These are phyloP conservation scores for Hippocampus comes DNA, from an alignment of 2,113 vertebrate species.

Conservation along the genomic window DNA sequence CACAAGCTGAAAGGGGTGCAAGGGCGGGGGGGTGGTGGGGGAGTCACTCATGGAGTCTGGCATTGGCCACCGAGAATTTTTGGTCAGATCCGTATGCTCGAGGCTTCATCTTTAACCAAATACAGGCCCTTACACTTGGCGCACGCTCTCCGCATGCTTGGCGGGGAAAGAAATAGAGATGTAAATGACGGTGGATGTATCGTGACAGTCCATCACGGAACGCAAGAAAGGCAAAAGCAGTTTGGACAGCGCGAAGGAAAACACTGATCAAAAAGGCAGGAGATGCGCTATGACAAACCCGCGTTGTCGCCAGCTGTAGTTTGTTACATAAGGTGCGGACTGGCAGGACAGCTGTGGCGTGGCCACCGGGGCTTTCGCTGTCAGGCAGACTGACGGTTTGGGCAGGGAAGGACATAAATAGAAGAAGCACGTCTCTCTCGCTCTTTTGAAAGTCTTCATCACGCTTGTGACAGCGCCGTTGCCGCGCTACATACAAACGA, in stretches of 20 bases:
- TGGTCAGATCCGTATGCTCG: slow-evolving; percentile 29
- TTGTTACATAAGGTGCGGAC: slow-evolving; percentile 36
- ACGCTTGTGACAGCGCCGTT: not conserved
- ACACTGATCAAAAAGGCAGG: slow-evolving; percentile 15
- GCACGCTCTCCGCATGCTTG: not conserved
- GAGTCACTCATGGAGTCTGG: slow-evolving; percentile 55
- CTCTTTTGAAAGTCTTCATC: not conserved
- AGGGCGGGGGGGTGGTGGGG: slow-evolving; percentile 15
- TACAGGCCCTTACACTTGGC: not conserved
- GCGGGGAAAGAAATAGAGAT: slow-evolving; percentile 20
- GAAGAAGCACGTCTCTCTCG: slow-evolving; percentile 10
- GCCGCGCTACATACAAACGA: too few relatives aligned
- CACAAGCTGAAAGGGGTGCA: slow-evolving; percentile 24
- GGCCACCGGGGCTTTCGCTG: slow-evolving; percentile 36
- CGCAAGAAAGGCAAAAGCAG: slow-evolving; percentile 14
- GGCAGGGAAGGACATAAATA: slow-evolving; percentile 25
- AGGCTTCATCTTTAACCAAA: slow-evolving; percentile 42
- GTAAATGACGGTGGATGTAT: slow-evolving; percentile 10
- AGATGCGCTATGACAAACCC: slow-evolving; percentile 8
- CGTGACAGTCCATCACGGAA: not conserved
- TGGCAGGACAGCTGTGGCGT: slow-evolving; percentile 31
- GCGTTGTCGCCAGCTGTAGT: slow-evolving; percentile 4
- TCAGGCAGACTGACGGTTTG: slow-evolving; percentile 26
- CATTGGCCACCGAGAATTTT: slow-evolving; percentile 28
- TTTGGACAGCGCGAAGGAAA: slow-evolving; percentile 12